A percentile compares a stretch with the other conserved stretches of the same genome.
Conservation (phyloP, 2,888 invertebrate genomes). For the Coenonympha glycerion region DNA sequence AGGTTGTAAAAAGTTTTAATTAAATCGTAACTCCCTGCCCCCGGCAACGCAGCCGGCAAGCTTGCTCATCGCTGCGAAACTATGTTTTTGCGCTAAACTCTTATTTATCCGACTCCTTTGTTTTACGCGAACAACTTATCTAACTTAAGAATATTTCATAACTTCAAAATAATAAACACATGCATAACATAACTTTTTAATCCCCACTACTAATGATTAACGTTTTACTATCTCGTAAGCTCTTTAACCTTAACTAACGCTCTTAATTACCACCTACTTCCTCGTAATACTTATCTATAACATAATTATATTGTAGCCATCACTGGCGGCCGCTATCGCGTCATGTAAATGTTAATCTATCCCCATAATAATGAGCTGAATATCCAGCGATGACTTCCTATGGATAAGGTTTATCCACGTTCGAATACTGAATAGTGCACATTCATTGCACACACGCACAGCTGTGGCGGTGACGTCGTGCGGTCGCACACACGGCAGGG, state of each 20-base stretch:
- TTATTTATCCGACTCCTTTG: no score
- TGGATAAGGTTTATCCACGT: conserved; percentile 16
- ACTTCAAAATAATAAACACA: not conserved
- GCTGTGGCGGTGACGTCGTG: conserved; percentile 48
- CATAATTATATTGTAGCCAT: not conserved
- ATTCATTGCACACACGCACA: conserved; percentile 25
- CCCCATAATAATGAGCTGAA: conserved; percentile 10
- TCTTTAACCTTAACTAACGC: not conserved
- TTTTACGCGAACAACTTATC: no score
- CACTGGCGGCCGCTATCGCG: not conserved
- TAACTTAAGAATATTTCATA: not conserved
- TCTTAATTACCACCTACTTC: not conserved
- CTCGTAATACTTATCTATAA: not conserved
- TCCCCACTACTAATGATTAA: not conserved
- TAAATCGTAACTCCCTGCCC: not conserved
- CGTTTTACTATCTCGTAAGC: not conserved
- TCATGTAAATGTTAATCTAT: conserved; percentile 9
- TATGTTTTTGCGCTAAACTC: not conserved
- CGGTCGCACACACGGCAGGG: conserved; percentile 24
- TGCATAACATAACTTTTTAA: not conserved
- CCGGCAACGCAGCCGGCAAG: not conserved
- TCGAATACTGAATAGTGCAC: conserved; percentile 28
- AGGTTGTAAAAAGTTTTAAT: not conserved
- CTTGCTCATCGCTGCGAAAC: not conserved
- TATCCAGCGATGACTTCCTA: conserved; percentile 13